Conservation (phyloP, 2,888 invertebrate species). For the Sphaeridia pumilis region DNA sequence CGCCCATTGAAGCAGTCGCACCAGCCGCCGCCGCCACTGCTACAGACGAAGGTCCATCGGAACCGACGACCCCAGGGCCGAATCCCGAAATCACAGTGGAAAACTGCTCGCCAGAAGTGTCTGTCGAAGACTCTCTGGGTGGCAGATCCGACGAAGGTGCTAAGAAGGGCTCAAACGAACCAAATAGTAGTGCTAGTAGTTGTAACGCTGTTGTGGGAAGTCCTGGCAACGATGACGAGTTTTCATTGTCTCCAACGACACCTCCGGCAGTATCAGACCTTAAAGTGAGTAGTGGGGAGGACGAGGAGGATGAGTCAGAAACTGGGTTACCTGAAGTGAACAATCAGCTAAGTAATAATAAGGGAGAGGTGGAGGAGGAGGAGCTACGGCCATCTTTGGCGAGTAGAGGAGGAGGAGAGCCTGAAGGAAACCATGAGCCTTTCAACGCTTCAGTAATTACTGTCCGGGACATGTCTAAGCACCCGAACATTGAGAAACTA, state of each 20-base stretch:
- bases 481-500: not conserved
- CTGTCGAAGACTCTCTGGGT: slow-evolving; percentile 12
- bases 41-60: slow-evolving; percentile 4
- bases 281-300: too few relatives aligned
- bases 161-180: too few relatives aligned
- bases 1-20: slow-evolving; percentile 28
- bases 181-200: too few relatives aligned
- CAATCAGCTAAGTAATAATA: not conserved
- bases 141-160: not conserved
- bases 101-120: slow-evolving; percentile 34
- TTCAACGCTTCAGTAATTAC: not conserved
- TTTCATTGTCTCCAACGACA: too few relatives aligned
- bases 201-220: too few relatives aligned
- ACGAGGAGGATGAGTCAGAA: not conserved
- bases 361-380: too few relatives aligned
- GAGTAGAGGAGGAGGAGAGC: not conserved
- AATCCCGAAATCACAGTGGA: slow-evolving; percentile 36
- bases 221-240: too few relatives aligned
- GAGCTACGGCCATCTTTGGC: not conserved
- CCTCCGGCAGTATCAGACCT: too few relatives aligned
- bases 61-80: slow-evolving; percentile 2
- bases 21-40: slow-evolving; percentile 31
- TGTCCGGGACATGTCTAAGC: not conserved
- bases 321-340: not conserved
- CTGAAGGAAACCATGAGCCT: not conserved